Base-by-base conservation (phyloP, 2,888 invertebrate species). In the Drosophila neonasuta region DNA sequence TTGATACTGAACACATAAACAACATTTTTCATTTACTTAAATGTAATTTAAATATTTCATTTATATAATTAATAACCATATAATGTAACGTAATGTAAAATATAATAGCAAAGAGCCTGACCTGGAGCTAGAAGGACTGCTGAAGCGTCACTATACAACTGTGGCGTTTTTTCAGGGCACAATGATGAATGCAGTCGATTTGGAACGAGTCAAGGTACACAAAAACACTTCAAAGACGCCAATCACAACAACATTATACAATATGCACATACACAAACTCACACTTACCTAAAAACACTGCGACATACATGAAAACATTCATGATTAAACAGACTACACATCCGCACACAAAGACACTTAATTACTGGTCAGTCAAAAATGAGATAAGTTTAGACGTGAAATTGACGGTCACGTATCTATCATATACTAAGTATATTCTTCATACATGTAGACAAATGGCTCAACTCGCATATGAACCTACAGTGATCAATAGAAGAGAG, bases 81-180 rank as follows among this genome's bases (percentile, higher is more conserved):
- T 75, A 56, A 73, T 68, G 77, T 77, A 74, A 84, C 68, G 81
- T 77, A 77, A 75, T 75, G 49, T 67, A 68, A 70, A 76, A 69
- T 78, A 78, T 88, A 93, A 83, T 89, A 99, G 99, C 95, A 98
- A 98, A 94, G 98, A 99, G 93, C 99, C 99, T 90, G 99, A 99
- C 94, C 95, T 99, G 93, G 99, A 99, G 93, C 94, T 99, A 94
- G 99, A 99, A 93, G 99, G 99, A 92, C 95, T 99, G 91, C 97
- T 99, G 93, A 99, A 99, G 94, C 96, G 99, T 92, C 99, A 99
- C 95, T 99, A 99, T 95, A 99, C 99, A 91, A 99, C 99, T 92
- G 99, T 99, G 94, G 98, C 98, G 95, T 99, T 99, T 96, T 99
- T 99, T 96, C 99, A 99, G 95, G 99, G 99, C 93, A 98, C 99